Evolutionary conservation across 1,140 invertebrate genomes (phyloP), one percentile per base, ranked within the genome.

Genomic region (Caerostris darwini): DNA sequence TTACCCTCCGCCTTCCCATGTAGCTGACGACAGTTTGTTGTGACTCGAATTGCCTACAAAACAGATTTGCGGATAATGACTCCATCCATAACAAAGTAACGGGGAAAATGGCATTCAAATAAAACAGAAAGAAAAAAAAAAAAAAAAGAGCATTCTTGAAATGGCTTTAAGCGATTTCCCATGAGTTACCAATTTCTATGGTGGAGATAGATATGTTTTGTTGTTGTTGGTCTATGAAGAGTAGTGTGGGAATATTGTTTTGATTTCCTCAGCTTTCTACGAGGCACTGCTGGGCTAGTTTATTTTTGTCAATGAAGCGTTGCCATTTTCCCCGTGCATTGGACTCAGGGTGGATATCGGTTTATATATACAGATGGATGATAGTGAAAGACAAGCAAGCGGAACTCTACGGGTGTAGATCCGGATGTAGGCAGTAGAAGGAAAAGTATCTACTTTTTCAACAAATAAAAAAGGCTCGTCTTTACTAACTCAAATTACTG

Each of bases 71-170:
- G 19, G 61, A 88, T 94, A 94, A 94, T 88, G 86, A 67, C 81
- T 89, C 61, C 93, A 94, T 93, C 92, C 92, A 86, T 59, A 93
- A 71, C 82, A 59, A 53, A 81, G 69, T 88, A 93, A 93, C 83
- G 83, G 92, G 57, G 58, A 64, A 86, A 93, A 93, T 69, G 87
- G 59, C 87, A 89, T 89, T 54, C 85, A 87, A 64, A 83, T 83
- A 57, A n/a, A 83, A 83, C 53, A 56, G 17, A 19, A 87, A 61
- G 59, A 14, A 69, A 89, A 77, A 81, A 81, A 5, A 19, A 91
- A 82, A 56, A 67, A 12, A 59, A 59, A 56, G 89, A 82, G 14
- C 17, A 58, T 93, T 71, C 19, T 87, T 53, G 82, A 86, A 93
- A 87, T 86, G 14, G 82, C 92, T 93, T 53, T 7, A 14, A 87